Base-by-base conservation (phyloP, 2,888 invertebrate genomes). In the Harpagoxenus sublaevis region DNA sequence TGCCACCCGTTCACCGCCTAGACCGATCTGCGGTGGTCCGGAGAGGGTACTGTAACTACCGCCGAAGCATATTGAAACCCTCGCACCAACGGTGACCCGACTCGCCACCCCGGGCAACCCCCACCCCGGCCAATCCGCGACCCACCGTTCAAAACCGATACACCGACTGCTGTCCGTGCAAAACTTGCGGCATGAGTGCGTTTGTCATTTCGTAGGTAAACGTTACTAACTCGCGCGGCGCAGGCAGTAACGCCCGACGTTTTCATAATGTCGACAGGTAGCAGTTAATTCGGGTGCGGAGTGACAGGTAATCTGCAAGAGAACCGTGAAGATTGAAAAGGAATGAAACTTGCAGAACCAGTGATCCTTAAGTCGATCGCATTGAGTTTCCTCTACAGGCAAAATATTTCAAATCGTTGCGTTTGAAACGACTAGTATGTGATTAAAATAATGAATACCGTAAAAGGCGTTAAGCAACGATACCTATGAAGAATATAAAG, bases 61-160 rank as follows among this genome's bases (percentile, higher is more conserved):
- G 92, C 85, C 89, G 90, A 92, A 92, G 93, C 93, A 93, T 94
- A 94, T 94, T 93, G 93, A 93, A 93, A 92, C 89, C 91, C 91
- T 89, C 91, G 86, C 90, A 87, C 89, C 90, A 82, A 82, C 88
- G 88, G 85, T 89, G 89, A 91, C 87, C 87, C 86, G 88, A 86
- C 90, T 86, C 84, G 82, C 83, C 84, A 70, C 84, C 81, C 81
- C 35, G 39, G 79, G 74, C 82, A 62, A 60, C 87, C 86, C 73
- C 85, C 45, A 73, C 83, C 75, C 77, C 31, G n/a, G n/a, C 55
- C 78, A 78, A 70, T 55, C 82, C 82, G 84, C 79, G 74, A 73
- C 84, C 86, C 84, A 68, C 84, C 86, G 87, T 84, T 84, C 86
- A 88, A 84, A 77, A 84, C 83, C 84, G 87, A 87, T 91, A 89